Evolutionary conservation across 1,140 invertebrate genomes (phyloP).

Genomic region (Holcopasites calliopsidis): DNA sequence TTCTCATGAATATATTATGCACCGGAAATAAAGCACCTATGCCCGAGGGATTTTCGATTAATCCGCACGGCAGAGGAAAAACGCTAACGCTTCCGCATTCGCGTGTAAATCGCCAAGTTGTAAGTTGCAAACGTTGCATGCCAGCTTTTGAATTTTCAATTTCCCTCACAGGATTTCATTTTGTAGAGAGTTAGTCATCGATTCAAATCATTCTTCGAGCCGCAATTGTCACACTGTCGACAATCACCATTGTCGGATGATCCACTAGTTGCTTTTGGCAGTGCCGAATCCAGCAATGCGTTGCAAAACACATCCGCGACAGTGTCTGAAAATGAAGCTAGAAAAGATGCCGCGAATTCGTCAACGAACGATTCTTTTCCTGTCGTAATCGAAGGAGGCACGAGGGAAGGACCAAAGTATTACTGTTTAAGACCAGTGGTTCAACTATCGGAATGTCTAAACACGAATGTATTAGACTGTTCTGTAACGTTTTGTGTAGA

Average conservation of each 20-base stretch:
- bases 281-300: constrained; percentile 27
- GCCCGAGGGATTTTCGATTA: constrained; percentile 84
- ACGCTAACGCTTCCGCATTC: neutral
- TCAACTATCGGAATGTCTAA: constrained; percentile 84
- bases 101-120: neutral
- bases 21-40: constrained; percentile 82
- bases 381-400: neutral
- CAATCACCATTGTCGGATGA: neutral
- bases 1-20: constrained; percentile 90
- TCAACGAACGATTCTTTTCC: neutral
- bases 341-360: constrained; percentile 21
- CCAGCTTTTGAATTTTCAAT: neutral
- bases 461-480: constrained; percentile 86
- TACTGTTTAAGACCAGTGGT: constrained; percentile 84
- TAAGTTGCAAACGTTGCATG: constrained; percentile 18
- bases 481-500: constrained; percentile 88
- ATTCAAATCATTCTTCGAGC: too few relatives aligned
- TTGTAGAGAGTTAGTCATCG: neutral
- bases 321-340: neutral
- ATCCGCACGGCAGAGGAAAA: constrained; percentile 64
- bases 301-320: constrained; percentile 33
- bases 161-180: neutral
- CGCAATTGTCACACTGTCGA: neutral
- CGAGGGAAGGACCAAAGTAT: constrained; percentile 80
- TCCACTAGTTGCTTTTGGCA: neutral